Evolutionary conservation across 2,113 vertebrate genomes (phyloP), one percentile per base, ranked within the genome.

Genomic region (Amblyornis subalaris): DNA sequence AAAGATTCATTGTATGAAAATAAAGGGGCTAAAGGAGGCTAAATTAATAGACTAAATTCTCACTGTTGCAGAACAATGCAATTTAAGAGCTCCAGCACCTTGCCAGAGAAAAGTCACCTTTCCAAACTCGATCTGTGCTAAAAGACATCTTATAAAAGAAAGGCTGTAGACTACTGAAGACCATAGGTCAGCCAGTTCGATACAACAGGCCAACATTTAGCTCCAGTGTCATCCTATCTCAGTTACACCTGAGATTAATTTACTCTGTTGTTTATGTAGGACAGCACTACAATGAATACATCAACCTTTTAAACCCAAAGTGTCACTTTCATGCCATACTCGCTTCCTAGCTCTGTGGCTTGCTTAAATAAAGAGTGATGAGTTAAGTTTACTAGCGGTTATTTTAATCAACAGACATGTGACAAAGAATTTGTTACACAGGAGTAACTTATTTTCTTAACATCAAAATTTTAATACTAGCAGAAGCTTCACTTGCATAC

Each of bases 161-260:
- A 84, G 10, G 7, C 38, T 81, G 21, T 14, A 85, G 28, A 85
- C 54, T 87, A 36, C 23, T 83, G 55, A 83, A 90, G 54, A 65
- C 51, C 83, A 19, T 15, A 83, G 50, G 67, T 91, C 75, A 94
- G 9, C 44, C 28, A 54, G 25, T 36, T 87, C 18, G 5, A 85
- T 80, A 76, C 19, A 62, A 35, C 42, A 79, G 48, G 19, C 14
- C 42, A 66, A 77, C 79, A 89, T 93, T 91, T 95, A 35, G 50
- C 60, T 58, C 38, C 35, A 50, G 17, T 31, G 50, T 58, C 54
- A 85, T 73, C 22, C 55, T 70, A 50, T 90, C 38, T 47, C 29
- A 89, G 38, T 71, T 91, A 88, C 84, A 66, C 10, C 10, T n/a
- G 55, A 74, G 67, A 94, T 79, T 89, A 91, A 90, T 94, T 94